A percentile compares a stretch with the other conserved stretches of the same genome.
These are phyloP conservation scores for Oscheius sp. DNA, from an alignment of 2,888 invertebrate genomes.

Conservation along the genomic window DNA sequence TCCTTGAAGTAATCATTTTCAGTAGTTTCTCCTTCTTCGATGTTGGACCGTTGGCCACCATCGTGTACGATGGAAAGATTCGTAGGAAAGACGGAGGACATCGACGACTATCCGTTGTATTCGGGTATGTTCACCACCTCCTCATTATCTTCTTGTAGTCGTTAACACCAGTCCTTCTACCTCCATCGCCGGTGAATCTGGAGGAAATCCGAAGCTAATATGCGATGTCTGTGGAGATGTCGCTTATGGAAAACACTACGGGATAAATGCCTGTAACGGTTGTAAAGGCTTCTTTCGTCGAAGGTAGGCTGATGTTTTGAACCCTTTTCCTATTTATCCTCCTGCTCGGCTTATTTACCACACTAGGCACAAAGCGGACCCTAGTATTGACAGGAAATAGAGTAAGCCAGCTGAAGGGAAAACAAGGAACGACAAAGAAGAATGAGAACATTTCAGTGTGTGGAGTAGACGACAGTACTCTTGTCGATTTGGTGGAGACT, in stretches of 20 bases:
- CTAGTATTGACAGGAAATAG: background rate
- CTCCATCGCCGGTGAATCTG: constrained; percentile 14
- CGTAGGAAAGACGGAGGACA: constrained; percentile 32
- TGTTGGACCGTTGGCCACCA: constrained; percentile 24
- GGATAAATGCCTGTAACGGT: constrained; percentile 59
- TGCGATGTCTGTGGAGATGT: constrained; percentile 59
- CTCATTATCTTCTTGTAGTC: background rate
- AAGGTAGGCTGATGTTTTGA: constrained; percentile 6
- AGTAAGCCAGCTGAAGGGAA: background rate
- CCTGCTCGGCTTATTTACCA: too few species aligned
- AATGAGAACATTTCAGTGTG: constrained; percentile 40
- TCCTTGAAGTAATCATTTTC: background rate
- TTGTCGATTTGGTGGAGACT: constrained; percentile 64
- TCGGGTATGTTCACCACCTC: background rate
- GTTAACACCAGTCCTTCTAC: constrained; percentile 13
- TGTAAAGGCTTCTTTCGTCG: constrained; percentile 47
- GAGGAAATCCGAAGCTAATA: constrained; percentile 10
- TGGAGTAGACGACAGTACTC: constrained; percentile 62
- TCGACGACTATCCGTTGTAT: constrained; percentile 39
- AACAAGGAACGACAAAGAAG: background rate
- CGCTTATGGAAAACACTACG: constrained; percentile 59
- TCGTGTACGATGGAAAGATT: constrained; percentile 22
- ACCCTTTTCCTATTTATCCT: too few species aligned
- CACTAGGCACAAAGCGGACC: too few species aligned
- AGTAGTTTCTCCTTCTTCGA: background rate